Percentiles rank a stretch among this genome's conserved stretches.
These are phyloP conservation scores for Chaetorhynchus papuensis DNA, from an alignment of 2,113 vertebrate genomes.

Conservation along the genomic window DNA sequence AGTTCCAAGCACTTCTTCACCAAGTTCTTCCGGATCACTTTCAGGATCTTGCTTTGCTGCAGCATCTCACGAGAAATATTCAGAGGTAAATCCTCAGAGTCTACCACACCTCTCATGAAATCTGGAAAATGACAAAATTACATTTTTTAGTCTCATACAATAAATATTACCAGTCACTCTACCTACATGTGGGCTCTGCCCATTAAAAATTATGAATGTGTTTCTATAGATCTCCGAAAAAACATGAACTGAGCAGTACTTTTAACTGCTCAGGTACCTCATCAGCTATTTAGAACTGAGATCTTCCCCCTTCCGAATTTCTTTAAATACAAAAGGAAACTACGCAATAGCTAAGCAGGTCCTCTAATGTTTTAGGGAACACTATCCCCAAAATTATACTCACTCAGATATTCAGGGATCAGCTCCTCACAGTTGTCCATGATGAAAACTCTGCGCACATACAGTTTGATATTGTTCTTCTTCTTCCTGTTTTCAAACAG, in stretches of 20 bases:
- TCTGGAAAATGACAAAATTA: slow-evolving; percentile 39
- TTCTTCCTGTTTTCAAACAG: slow-evolving; percentile 95
- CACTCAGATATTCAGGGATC: slow-evolving; percentile 94
- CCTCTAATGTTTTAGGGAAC: accelerated
- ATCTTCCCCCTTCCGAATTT: accelerated
- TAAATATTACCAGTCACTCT: accelerated
- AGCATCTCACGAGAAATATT: slow-evolving; percentile 98
- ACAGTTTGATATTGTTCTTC: slow-evolving; percentile 95
- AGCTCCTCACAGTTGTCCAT: slow-evolving; percentile 98
- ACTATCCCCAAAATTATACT: slow-evolving; percentile 46
- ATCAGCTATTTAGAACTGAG: accelerated
- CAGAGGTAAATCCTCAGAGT: slow-evolving; percentile 94
- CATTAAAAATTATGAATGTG: accelerated
- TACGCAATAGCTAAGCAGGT: accelerated
- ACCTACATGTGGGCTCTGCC: accelerated
- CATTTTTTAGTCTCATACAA: accelerated
- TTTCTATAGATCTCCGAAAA: accelerated
- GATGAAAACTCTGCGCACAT: slow-evolving; percentile 96
- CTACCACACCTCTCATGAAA: slow-evolving; percentile 94
- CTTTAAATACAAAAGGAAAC: accelerated
- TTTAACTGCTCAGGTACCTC: neutral
- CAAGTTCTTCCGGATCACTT: slow-evolving; percentile 95
- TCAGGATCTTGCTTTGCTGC: slow-evolving; percentile 97
- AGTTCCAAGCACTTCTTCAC: slow-evolving; percentile 97
- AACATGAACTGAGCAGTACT: accelerated